Evolutionary conservation across 2,797 vertebrate genomes (phyloP).

Genomic region (Squalus acanthias): DNA sequence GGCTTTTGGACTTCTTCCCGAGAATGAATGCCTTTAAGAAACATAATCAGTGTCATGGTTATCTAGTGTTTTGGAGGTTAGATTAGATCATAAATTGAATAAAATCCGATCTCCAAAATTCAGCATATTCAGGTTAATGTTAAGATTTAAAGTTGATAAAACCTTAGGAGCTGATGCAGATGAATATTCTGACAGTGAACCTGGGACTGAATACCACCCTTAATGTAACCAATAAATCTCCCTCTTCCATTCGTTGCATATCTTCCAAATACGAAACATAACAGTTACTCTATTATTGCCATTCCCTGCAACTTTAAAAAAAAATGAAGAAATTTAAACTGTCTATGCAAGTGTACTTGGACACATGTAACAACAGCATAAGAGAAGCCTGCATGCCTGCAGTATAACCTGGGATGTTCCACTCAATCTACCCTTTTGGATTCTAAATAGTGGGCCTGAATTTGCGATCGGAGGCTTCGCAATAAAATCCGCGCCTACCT

Average conservation of each 20-base stretch:
- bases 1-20: neutral
- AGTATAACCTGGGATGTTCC: neutral
- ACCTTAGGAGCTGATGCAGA: neutral
- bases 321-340: neutral
- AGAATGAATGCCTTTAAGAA: constrained; percentile 9
- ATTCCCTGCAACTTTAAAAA: neutral
- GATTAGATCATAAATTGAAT: neutral
- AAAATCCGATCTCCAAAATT: neutral
- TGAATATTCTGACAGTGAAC: neutral
- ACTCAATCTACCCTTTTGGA: neutral
- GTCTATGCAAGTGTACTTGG: neutral
- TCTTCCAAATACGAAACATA: neutral
- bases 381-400: neutral
- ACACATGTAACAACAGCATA: neutral
- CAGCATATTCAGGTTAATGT: neutral
- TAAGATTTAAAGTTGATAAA: neutral
- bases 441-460: neutral
- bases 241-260: neutral
- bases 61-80: neutral
- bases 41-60: neutral
- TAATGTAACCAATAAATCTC: neutral
- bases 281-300: neutral
- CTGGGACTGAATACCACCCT: neutral
- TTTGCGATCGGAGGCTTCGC: neutral
- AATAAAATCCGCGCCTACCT: no score